Base-by-base conservation (phyloP, 2,888 invertebrate species). In the Amitus sp. region DNA sequence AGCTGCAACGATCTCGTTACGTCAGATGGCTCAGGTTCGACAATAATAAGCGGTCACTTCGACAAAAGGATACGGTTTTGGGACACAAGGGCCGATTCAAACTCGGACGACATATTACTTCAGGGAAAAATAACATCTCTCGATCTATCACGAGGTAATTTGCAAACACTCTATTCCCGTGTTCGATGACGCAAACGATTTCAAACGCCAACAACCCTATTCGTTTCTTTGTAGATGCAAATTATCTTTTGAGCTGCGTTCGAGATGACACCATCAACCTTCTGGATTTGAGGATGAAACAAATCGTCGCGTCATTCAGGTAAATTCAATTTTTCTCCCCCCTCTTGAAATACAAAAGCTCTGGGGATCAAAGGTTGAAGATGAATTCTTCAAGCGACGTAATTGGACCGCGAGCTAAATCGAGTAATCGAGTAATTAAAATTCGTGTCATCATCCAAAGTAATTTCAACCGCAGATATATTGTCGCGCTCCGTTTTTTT, bases 51-150 rank as follows among this genome's bases (percentile, higher is more conserved):
- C 75, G 98, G 98, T 18, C 99, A 99, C 85, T 98, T 94, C 83
- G 99, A 99, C 85, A 97, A 96, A 83, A 91, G 92, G 77, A 93
- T 99, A 72, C 88, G 98, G 49, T 95, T 99, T 83, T 99, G 98
- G 98, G 99, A 99, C 83, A 91, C 92, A 64, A 87, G 98, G 73
- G 89, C 92, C 12, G 95, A 96, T 74, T 89, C 90, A 74, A 90
- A 90, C 69, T 89, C 90, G 62, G 94, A 94, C 78, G 94, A 96
- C 83, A 92, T 96, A 66, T 83, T 90, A 67, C 87, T 98, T 63
- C 94, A 94, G 80, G 97, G 96, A 58, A 94, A 94, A 86, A 92
- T 98, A 67, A 98, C 98, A 33, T 98, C 98, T 42, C 86, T 98
- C 70, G 96, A 96, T 84, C 85, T 97, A 68, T 94, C 96, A 62